Conservation (phyloP, 1,140 invertebrate species). For the Alviniconcha marisindica region DNA sequence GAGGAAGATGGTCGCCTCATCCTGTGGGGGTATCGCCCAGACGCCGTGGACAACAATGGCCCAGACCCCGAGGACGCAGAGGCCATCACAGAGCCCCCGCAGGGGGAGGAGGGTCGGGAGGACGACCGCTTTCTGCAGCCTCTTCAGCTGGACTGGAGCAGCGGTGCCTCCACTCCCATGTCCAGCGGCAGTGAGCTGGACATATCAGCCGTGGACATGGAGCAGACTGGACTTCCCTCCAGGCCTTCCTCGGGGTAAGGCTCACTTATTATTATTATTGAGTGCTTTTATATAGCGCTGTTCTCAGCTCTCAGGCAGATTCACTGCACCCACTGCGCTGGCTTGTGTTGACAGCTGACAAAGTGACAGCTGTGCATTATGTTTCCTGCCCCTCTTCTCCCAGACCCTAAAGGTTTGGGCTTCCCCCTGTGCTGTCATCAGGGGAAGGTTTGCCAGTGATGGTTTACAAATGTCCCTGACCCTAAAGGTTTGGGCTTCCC, state of each 20-base stretch:
- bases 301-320: no score
- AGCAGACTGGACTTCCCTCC: neutral
- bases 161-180: neutral
- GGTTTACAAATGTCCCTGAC: no score
- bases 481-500: no score
- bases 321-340: no score
- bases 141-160: neutral
- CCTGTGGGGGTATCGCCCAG: constrained; percentile 30
- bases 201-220: neutral
- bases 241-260: neutral
- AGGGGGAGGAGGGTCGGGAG: neutral
- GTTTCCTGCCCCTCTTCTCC: no score
- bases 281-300: no score
- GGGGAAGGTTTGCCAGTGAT: no score
- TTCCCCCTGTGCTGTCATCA: no score
- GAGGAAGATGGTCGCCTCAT: constrained; percentile 42
- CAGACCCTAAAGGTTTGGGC: no score
- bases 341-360: no score
- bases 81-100: neutral
- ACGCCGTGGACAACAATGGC: neutral
- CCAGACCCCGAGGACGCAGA: neutral
- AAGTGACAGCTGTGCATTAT: no score
- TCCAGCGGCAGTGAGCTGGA: constrained; percentile 23
- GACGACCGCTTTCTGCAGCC: neutral
- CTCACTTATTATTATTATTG: neutral